Evolutionary conservation across 2,113 vertebrate genomes (phyloP), one percentile per base, ranked within the genome.

Genomic region (Gallinago jamesoni): DNA sequence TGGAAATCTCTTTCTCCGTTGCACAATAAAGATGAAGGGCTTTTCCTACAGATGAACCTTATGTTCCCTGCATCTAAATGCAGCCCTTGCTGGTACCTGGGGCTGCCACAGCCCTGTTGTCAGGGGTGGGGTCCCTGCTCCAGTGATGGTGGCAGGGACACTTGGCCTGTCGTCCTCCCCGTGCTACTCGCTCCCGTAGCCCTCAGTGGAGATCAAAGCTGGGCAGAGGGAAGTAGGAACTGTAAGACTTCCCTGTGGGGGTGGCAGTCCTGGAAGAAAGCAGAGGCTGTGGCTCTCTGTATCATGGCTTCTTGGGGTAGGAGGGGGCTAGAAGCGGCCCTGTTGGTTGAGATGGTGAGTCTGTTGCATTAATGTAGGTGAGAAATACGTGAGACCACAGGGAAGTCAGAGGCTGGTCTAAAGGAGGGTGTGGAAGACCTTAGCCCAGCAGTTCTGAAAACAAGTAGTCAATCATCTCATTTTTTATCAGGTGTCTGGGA

Each of bases 401-500:
- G 31, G 14, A 19, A 7, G 12, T 68, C 17, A 90, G 35, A 72
- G 39, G 22, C 39, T 78, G 52, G 14, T 52, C 20, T 84, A 37
- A 37, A 41, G 25, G 43, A 74, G 18, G 22, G 5, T 75, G 17
- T 8, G 5, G 4, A 22, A 33, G 50, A 47, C 21, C 35, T 72
- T 19, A 7, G 11, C 45, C 28, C 57, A 68, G 45, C 60, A 75
- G 39, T 69, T 84, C 73, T 95, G 83, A 31, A 28, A 84, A 76
- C 1, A 14, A 8, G 4, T 9, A 13, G 6, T 52, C 10, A 35
- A 6, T 56, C 19, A 4, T 33, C 41, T 21, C 33, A 22, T 16
- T 88, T 89, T 28, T 41, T 41, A 55, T 53, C 66, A 99, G 99
- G 98, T 28, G 95, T 98, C 70, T 99, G 98, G 98, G 98, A 98